A percentile compares a stretch with the other conserved stretches of the same genome.
These are phyloP conservation scores for Callorhinus ursinus DNA, from an alignment of 2,113 vertebrate species.

Conservation along the genomic window DNA sequence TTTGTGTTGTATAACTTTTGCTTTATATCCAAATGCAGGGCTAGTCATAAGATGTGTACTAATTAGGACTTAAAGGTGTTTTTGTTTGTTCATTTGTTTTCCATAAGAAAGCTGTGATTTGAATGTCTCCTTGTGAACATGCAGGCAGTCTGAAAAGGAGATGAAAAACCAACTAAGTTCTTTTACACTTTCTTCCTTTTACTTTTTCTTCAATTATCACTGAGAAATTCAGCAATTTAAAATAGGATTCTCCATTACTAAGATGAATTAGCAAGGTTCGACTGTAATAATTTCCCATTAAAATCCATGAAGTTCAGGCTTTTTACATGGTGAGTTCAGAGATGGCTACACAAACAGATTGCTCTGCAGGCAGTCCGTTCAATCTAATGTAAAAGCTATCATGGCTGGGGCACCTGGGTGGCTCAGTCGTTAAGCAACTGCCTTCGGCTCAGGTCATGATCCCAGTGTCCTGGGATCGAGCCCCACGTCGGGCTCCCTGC, in stretches of 20 bases:
- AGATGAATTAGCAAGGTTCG: conserved; percentile 52
- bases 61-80: conserved; percentile 4
- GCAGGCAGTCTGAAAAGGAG: neutral
- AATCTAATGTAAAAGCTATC: conserved; percentile 1
- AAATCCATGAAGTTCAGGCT: conserved; percentile 34
- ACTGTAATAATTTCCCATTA: conserved; percentile 59
- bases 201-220: conserved; percentile 6
- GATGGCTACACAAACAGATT: neutral
- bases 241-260: conserved; percentile 1
- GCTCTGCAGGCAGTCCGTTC: neutral
- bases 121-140: neutral
- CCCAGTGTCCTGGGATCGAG: no score
- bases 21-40: neutral
- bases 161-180: neutral
- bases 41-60: neutral
- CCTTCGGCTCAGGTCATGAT: no score
- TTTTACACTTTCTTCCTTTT: conserved; percentile 32
- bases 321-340: conserved; percentile 28
- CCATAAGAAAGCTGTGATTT: neutral
- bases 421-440: no score
- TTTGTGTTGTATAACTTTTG: neutral
- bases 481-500: no score
- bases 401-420: neutral
- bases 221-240: conserved; percentile 41
- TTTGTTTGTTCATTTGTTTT: conserved; percentile 24